Conservation (phyloP, 2,113 vertebrate genomes). For the Orthonyx spaldingii region DNA sequence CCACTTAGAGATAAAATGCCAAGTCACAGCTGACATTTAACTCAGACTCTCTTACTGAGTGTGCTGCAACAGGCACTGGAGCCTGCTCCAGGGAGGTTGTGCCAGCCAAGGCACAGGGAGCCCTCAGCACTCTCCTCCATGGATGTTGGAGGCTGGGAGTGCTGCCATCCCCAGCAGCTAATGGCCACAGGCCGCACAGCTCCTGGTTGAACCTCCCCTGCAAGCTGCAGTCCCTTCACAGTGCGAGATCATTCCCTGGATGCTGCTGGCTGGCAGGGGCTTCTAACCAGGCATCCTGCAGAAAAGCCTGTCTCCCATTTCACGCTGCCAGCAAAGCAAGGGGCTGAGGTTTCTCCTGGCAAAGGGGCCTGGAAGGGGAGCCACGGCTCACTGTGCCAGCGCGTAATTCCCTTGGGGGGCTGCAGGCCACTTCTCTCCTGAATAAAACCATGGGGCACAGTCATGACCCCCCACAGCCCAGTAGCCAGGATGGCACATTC, state of each 20-base stretch:
- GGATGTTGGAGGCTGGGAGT: not conserved
- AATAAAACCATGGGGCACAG: not conserved
- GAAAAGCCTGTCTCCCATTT: not conserved
- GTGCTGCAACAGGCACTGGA: not conserved
- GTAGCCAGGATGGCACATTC: not conserved
- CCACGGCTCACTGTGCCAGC: not conserved
- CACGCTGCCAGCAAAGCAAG: rapidly evolving
- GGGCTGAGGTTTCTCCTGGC: not conserved
- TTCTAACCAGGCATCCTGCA: not conserved
- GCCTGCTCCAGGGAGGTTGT: not conserved
- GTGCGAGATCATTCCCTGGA: not conserved
- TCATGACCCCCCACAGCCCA: not conserved
- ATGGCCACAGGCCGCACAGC: not conserved
- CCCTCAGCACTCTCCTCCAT: rapidly evolving
- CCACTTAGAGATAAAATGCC: not conserved
- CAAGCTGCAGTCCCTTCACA: not conserved
- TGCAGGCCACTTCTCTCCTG: not conserved
- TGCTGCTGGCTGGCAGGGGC: not conserved
- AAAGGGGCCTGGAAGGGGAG: not conserved
- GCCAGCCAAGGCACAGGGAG: not conserved
- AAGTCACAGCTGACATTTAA: not conserved
- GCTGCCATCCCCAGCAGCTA: not conserved
- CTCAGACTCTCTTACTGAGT: not conserved
- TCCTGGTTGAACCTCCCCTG: not conserved
- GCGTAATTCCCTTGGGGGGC: not conserved